These are phyloP conservation scores for Polymixis lichenea DNA, from an alignment of 2,888 invertebrate species.

Conservation along the genomic window DNA sequence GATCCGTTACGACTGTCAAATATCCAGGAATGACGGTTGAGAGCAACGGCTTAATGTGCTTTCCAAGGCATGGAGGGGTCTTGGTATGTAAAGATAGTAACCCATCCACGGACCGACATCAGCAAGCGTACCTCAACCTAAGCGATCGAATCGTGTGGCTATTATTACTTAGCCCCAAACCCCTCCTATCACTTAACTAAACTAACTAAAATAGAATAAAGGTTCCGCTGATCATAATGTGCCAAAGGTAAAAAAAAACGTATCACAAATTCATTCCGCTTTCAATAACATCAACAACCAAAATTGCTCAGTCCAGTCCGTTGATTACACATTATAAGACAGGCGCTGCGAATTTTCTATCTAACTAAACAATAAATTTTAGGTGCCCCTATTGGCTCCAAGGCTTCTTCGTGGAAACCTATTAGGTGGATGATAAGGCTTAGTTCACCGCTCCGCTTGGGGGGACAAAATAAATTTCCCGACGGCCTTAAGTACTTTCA, in stretches of 20 bases:
- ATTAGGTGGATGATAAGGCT: conserved; percentile 71
- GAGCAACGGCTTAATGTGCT: too few species aligned
- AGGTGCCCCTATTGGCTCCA: conserved; percentile 58
- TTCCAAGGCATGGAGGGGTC: too few species aligned
- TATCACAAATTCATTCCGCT: conserved; percentile 20
- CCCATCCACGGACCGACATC: too few species aligned
- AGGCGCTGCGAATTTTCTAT: conserved; percentile 48
- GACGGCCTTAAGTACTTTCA: conserved; percentile 68
- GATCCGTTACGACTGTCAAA: too few species aligned
- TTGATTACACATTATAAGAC: conserved; percentile 49
- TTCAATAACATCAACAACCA: conserved; percentile 34
- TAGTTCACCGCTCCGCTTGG: conserved; percentile 62
- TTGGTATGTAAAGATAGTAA: too few species aligned
- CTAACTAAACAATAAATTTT: conserved; percentile 62
- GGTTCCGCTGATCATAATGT: background rate
- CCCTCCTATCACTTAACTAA: too few species aligned
- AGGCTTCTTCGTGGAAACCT: conserved; percentile 67
- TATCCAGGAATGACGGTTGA: too few species aligned
- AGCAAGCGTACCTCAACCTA: too few species aligned
- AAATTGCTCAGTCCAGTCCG: conserved; percentile 24
- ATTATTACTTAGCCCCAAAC: too few species aligned
- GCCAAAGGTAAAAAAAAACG: background rate
- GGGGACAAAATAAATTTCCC: conserved; percentile 72
- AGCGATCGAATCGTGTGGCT: too few species aligned
- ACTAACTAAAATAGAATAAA: background rate